Percentiles rank a stretch among this genome's conserved stretches.
These are phyloP conservation scores for Oncorhynchus keta DNA, from an alignment of 2,113 vertebrate species.

Conservation along the genomic window DNA sequence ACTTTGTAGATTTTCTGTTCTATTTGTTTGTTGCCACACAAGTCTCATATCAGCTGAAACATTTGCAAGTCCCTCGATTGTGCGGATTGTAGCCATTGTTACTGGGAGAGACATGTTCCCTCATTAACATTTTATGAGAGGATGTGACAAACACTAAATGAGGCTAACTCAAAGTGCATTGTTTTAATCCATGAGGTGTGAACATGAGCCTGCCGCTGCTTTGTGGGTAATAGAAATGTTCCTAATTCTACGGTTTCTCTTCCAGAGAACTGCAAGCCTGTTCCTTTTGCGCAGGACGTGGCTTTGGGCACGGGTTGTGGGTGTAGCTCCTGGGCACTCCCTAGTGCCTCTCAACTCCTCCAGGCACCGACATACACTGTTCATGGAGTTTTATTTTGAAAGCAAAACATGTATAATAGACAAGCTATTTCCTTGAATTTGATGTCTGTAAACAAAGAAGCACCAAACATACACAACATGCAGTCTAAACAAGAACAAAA, in stretches of 20 bases:
- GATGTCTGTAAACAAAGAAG: slow-evolving; percentile 55
- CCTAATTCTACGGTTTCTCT: slow-evolving; percentile 63
- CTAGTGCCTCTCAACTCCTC: slow-evolving; percentile 56
- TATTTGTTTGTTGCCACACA: not conserved
- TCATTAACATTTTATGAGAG: slow-evolving; percentile 5
- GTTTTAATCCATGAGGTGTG: slow-evolving; percentile 30
- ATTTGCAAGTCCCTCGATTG: no score
- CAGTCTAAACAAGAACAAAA: slow-evolving; percentile 66
- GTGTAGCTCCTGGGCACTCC: slow-evolving; percentile 60
- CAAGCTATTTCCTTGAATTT: slow-evolving; percentile 45
- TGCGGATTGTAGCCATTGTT: no score
- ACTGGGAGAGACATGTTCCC: no score
- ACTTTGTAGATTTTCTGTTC: slow-evolving; percentile 6
- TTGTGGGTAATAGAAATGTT: slow-evolving; percentile 53
- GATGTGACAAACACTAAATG: slow-evolving; percentile 26
- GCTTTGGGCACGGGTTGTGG: slow-evolving; percentile 62
- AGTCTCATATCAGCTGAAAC: no score
- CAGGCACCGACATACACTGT: slow-evolving; percentile 51
- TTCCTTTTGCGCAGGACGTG: slow-evolving; percentile 74
- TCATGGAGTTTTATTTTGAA: slow-evolving; percentile 46
- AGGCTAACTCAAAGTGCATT: slow-evolving; percentile 13
- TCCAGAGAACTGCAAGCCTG: slow-evolving; percentile 69
- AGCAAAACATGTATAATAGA: slow-evolving; percentile 43
- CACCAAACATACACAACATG: slow-evolving; percentile 28
- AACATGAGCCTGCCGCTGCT: slow-evolving; percentile 31